Evolutionary conservation across 2,113 vertebrate species (phyloP).

Genomic region (Megalops atlanticus): DNA sequence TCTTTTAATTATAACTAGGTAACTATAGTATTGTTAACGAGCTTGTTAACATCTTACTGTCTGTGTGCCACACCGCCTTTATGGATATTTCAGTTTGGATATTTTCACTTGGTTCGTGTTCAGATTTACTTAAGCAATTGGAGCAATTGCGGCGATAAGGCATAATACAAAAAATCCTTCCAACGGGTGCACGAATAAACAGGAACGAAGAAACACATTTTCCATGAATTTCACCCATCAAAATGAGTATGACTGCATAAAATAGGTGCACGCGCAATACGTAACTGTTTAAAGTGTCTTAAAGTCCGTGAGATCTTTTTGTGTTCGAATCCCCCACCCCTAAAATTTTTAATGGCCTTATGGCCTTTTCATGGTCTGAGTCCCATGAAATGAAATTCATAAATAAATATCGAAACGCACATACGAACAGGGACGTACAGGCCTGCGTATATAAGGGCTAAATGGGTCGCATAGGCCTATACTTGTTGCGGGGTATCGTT

Average conservation of each 20-base stretch:
- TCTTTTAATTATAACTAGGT: slow-evolving; percentile 45
- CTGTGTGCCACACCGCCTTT: neutral
- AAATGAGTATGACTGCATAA: neutral
- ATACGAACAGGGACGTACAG: neutral
- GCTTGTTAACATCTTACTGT: slow-evolving; percentile 64
- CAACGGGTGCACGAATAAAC: neutral
- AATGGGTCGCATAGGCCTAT: neutral
- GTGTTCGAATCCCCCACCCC: no score
- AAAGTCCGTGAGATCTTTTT: neutral
- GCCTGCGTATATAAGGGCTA: neutral
- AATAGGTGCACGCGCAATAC: neutral
- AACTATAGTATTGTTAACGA: slow-evolving; percentile 51
- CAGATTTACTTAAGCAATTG: neutral
- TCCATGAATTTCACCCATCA: no score
- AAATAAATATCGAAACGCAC: neutral
- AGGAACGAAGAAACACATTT: neutral
- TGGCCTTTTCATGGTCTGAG: neutral
- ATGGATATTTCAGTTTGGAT: neutral
- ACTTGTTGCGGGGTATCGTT: neutral
- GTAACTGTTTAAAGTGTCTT: neutral
- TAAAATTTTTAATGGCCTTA: neutral
- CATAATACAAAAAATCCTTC: no score
- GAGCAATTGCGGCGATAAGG: neutral
- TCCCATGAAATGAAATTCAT: neutral
- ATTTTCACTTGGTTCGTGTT: neutral